Evolutionary conservation across 2,888 invertebrate species (phyloP).

Genomic region (Oxytorus armatus): DNA sequence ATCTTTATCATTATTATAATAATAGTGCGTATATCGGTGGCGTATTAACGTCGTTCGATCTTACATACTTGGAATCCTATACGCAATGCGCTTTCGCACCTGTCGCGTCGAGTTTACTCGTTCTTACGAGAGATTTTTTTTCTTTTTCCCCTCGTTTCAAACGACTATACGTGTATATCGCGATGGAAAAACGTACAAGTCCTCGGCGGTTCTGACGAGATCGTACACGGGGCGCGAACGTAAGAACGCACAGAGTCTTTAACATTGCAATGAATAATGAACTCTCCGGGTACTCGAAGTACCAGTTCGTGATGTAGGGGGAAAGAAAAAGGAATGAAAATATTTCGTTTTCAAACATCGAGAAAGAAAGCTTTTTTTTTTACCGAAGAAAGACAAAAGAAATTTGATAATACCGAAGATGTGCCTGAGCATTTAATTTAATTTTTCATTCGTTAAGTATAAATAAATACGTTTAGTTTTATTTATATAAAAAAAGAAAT

Average conservation of each 20-base stretch:
- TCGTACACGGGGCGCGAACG: constrained; percentile 42
- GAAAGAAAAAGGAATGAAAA: constrained; percentile 24
- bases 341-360: constrained; percentile 3
- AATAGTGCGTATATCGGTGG: background rate
- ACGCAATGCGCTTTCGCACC: constrained; percentile 67
- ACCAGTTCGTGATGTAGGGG: constrained; percentile 14
- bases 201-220: constrained; percentile 45
- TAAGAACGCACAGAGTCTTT: constrained; percentile 33
- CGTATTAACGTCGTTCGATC: background rate
- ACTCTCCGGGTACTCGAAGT: constrained; percentile 35
- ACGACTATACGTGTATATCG: constrained; percentile 45
- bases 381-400: background rate
- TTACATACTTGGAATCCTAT: constrained; percentile 61
- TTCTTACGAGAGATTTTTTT: constrained; percentile 63
- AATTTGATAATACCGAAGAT: too few species aligned
- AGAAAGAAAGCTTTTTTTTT: background rate
- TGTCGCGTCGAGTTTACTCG: constrained; percentile 60
- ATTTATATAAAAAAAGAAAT: too few species aligned
- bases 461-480: too few species aligned
- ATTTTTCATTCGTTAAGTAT: too few species aligned
- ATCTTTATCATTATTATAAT: background rate
- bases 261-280: constrained; percentile 53
- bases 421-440: background rate
- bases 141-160: constrained; percentile 37
- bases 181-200: constrained; percentile 60